A percentile compares a stretch with the other conserved stretches of the same genome.
Evolutionary conservation across 2,113 vertebrate species (phyloP).

Genomic region (Genyomyrus donnyi): DNA sequence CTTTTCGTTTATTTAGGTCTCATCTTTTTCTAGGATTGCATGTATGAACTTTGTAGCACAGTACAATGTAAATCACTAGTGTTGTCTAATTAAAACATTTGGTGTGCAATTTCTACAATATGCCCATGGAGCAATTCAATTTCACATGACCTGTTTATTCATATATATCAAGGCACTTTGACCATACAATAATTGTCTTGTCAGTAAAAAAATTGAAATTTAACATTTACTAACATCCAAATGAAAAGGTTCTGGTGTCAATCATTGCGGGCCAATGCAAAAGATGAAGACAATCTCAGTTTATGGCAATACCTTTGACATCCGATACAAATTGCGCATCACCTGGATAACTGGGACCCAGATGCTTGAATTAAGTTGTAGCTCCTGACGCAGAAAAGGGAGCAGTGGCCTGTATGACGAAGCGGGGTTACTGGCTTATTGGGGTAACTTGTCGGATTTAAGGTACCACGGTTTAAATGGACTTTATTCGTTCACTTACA

Average conservation of each 20-base stretch:
- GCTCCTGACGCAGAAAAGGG: not conserved
- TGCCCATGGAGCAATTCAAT: not conserved
- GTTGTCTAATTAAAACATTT: not conserved
- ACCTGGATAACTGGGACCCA: not conserved
- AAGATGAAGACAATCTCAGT: too few relatives aligned
- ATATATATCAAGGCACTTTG: not conserved
- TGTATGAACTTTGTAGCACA: not conserved
- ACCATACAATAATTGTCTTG: not conserved
- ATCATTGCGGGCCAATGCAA: too few relatives aligned
- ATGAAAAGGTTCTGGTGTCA: not conserved
- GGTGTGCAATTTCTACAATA: not conserved
- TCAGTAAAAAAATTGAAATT: not conserved
- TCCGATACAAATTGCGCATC: not conserved
- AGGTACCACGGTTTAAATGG: too few relatives aligned
- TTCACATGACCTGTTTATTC: not conserved
- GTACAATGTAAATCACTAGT: not conserved
- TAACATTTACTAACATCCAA: not conserved
- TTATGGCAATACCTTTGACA: not conserved
- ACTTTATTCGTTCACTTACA: too few relatives aligned
- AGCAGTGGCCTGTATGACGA: too few relatives aligned
- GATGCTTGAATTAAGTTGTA: not conserved
- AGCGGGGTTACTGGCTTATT: too few relatives aligned
- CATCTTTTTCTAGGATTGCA: not conserved
- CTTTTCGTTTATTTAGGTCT: not conserved
- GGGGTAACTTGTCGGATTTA: too few relatives aligned